Percentiles rank a stretch among this genome's conserved stretches.
Conservation (phyloP, 2,113 vertebrate species). For the Rhineura floridana region DNA sequence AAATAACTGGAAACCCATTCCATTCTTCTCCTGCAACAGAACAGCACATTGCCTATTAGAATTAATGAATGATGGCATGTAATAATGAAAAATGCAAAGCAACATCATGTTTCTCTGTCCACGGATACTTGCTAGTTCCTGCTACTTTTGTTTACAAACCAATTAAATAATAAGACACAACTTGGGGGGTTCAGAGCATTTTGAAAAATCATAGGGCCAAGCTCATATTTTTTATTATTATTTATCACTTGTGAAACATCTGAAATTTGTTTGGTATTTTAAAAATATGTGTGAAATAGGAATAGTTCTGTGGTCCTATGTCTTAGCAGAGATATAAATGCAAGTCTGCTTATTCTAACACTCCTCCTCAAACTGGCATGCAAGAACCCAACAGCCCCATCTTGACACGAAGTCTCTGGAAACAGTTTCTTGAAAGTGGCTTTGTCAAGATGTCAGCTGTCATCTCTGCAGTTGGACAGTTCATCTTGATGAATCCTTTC, state of each 20-base stretch:
- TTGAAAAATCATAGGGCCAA: not conserved
- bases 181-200: not conserved
- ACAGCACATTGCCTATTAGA: not conserved
- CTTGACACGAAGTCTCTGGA: too few relatives aligned
- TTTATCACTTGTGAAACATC: not conserved
- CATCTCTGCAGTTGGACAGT: too few relatives aligned
- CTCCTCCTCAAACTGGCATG: too few relatives aligned
- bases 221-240: constrained; percentile 26
- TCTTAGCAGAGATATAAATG: too few relatives aligned
- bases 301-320: too few relatives aligned
- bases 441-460: too few relatives aligned
- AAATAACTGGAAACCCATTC: not conserved
- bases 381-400: too few relatives aligned
- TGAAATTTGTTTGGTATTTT: too few relatives aligned
- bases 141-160: constrained; percentile 1
- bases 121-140: not conserved
- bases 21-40: not conserved
- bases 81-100: not conserved
- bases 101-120: not conserved
- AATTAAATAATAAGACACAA: not conserved
- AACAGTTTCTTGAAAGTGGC: too few relatives aligned
- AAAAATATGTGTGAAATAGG: too few relatives aligned
- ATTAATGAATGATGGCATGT: not conserved
- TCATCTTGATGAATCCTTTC: too few relatives aligned
- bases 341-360: too few relatives aligned